Evolutionary conservation across 2,888 invertebrate genomes (phyloP).

Genomic region (Yponomeuta sedellus): DNA sequence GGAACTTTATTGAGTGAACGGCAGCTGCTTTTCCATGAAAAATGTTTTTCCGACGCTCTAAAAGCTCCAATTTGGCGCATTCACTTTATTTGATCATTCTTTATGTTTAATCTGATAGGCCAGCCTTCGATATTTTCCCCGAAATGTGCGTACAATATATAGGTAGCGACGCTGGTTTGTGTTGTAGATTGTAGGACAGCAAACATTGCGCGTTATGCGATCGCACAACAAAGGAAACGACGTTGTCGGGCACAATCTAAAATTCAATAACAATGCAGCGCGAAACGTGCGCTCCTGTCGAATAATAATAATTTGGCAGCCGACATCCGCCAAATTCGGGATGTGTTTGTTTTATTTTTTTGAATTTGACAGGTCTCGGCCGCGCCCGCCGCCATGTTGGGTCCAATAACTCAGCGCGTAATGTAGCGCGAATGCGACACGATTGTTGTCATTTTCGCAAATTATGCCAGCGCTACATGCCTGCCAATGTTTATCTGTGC

Average conservation of each 20-base stretch:
- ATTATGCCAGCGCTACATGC: conserved; percentile 64
- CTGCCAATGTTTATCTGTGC: conserved; percentile 65
- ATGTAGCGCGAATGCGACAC: conserved; percentile 63
- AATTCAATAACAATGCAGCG: conserved; percentile 67
- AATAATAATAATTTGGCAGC: conserved; percentile 74
- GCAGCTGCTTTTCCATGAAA: conserved; percentile 46
- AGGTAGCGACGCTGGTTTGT: neutral
- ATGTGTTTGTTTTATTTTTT: conserved; percentile 72
- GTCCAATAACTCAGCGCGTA: conserved; percentile 51
- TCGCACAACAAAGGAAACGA: conserved; percentile 43
- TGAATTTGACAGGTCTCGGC: conserved; percentile 70
- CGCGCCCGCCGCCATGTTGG: conserved; percentile 36
- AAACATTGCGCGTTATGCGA: conserved; percentile 7
- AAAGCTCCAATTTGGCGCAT: conserved; percentile 23
- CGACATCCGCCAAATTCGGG: conserved; percentile 65
- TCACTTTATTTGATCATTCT: conserved; percentile 20
- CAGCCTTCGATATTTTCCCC: neutral
- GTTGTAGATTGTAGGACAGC: neutral
- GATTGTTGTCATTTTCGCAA: conserved; percentile 71
- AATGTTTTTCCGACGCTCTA: conserved; percentile 41
- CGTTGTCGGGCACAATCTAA: conserved; percentile 53
- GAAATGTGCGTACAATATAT: neutral
- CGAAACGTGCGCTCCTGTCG: conserved; percentile 44
- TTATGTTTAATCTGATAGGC: neutral
- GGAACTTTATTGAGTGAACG: conserved; percentile 50